Base-by-base conservation (phyloP, 2,888 invertebrate species). In the Napeogenes inachia region DNA sequence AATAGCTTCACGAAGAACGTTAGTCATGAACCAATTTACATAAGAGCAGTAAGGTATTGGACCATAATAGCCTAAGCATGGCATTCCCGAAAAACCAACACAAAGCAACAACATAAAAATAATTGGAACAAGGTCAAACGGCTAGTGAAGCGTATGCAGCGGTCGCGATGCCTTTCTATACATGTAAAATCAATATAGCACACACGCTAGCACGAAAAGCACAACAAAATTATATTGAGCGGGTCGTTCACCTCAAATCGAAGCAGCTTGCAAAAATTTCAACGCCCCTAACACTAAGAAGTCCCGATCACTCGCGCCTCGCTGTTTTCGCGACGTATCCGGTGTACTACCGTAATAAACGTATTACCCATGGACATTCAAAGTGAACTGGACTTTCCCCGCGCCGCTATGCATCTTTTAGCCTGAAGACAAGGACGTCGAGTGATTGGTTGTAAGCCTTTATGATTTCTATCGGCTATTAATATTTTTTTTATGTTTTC, bases 61-160 rank as follows among this genome's bases (percentile, higher is more conserved):
- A 47, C 60, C 38, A 45, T 61, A 66, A 59, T 67, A 61, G 56
- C 55, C 58, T 56, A 70, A 57, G 60, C 58, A 60, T 61, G 66
- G 59, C 57, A 68, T 68, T 65, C 65, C 71, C 73, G 62, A 71
- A 73, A 73, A 73, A 70, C 64, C 67, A 65, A 71, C 68, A 70
- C 69, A 21, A 21, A 21, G 21, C 21, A 72, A 71, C 67, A 68
- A 61, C 70, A 72, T 69, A 67, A 70, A 68, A 75, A 76, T 80
- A 87, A 87, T 79, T 85, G 79, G 89, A 82, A 76, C 89, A 82
- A 89, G 89, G 89, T 78, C 87, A 75, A 54, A 63, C 67, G 67
- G 56, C 74, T 71, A 50, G 73, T 73, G 72, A 73, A 74, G 74
- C 77, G 79, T 78, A 79, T 82, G 78, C 79, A 79, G 70, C 77